A percentile compares a stretch with the other conserved stretches of the same genome.
phyloP scores from a whole-genome alignment of 1,140 invertebrate species.

The Drosophila ogumai region DNA sequence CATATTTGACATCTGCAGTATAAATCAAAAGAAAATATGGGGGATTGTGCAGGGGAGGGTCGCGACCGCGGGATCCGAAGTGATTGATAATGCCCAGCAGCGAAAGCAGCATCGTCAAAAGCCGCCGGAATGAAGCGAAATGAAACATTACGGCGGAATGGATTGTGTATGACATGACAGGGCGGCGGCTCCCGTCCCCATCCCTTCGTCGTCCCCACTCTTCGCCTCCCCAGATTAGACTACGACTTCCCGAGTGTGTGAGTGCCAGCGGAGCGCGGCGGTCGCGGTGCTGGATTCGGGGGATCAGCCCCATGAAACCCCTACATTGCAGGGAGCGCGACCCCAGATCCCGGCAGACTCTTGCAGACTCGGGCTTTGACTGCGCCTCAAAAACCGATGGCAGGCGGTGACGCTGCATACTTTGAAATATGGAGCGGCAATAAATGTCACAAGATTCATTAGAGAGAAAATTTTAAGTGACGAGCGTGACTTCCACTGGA shows the following conservation, averaged over 20 bases:
- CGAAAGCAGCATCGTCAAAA: slow-evolving; percentile 29
- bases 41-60: slow-evolving; percentile 9
- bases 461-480: slow-evolving; percentile 84
- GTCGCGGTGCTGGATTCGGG: slow-evolving; percentile 49
- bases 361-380: slow-evolving; percentile 13
- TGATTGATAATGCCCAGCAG: slow-evolving; percentile 76
- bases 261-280: slow-evolving; percentile 62
- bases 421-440: slow-evolving; percentile 84
- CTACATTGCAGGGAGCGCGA: slow-evolving; percentile 14
- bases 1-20: slow-evolving; percentile 77
- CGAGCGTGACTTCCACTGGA: slow-evolving; percentile 78
- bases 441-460: slow-evolving; percentile 85
- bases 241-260: slow-evolving; percentile 29
- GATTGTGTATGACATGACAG: slow-evolving; percentile 75
- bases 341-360: slow-evolving; percentile 9
- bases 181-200: slow-evolving; percentile 62
- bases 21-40: slow-evolving; percentile 72
- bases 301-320: slow-evolving; percentile 35
- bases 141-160: slow-evolving; percentile 80
- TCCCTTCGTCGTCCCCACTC: slow-evolving; percentile 1
- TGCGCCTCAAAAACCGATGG: slow-evolving; percentile 13
- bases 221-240: slow-evolving; percentile 11
- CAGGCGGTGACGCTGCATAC: slow-evolving; percentile 35
- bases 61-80: slow-evolving; percentile 41
- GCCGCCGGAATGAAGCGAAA: slow-evolving; percentile 62